Evolutionary conservation across 2,797 vertebrate genomes (phyloP).

Genomic region (Coregonus sp.): DNA sequence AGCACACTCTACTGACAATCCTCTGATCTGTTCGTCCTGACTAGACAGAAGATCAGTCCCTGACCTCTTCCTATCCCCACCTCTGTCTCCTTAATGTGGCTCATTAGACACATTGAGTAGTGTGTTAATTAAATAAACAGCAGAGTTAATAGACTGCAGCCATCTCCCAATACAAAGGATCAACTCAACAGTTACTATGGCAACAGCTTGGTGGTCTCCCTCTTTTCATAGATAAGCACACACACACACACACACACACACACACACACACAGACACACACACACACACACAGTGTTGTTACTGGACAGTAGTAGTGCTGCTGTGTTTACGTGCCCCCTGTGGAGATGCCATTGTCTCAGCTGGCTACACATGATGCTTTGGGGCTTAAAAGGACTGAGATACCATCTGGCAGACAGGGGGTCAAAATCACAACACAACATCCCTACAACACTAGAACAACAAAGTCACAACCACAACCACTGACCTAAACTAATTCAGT

Average conservation of each 20-base stretch:
- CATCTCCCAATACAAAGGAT: constrained; percentile 19
- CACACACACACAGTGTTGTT: constrained; percentile 1
- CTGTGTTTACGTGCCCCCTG: constrained; percentile 7
- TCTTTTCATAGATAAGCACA: no score
- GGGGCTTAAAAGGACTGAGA: neutral
- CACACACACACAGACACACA: constrained; percentile 3
- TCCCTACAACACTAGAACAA: neutral
- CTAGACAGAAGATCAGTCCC: neutral
- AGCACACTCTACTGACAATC: no score
- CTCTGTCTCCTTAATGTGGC: constrained; percentile 22
- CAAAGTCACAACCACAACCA: no score
- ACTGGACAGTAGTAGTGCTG: neutral
- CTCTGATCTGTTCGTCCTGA: no score
- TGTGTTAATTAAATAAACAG: constrained; percentile 48
- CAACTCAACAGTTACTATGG: constrained; percentile 6
- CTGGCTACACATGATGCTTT: constrained; percentile 1
- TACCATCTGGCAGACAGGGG: no score
- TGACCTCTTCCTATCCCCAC: constrained; percentile 19
- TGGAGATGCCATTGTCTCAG: neutral
- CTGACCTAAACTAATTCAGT: no score
- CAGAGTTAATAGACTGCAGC: constrained; percentile 30
- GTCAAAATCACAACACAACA: no score
- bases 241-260: neutral
- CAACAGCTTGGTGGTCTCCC: neutral
- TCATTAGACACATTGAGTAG: constrained; percentile 48